These are phyloP conservation scores for Numida meleagris DNA, from an alignment of 2,113 vertebrate species.

Conservation along the genomic window DNA sequence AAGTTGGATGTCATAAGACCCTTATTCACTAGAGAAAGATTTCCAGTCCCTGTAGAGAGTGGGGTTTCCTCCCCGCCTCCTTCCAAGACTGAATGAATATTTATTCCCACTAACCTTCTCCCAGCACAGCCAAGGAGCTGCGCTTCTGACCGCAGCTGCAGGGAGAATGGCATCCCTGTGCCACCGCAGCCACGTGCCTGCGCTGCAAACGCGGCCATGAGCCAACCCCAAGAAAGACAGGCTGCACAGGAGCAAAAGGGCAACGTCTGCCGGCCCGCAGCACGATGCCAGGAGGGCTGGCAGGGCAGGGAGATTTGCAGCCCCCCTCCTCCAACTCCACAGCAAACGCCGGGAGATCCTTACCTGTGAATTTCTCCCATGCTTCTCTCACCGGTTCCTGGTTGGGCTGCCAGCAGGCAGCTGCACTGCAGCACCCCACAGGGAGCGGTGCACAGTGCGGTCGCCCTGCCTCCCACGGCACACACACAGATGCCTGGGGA, in stretches of 20 bases:
- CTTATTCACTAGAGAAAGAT: not conserved
- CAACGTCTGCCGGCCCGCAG: not conserved
- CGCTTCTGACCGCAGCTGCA: not conserved
- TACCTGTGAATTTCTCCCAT: not conserved
- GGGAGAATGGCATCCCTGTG: not conserved
- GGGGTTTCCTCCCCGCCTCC: not conserved
- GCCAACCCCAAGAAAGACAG: not conserved
- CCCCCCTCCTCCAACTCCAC: not conserved
- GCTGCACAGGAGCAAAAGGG: not conserved
- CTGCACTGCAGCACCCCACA: not conserved
- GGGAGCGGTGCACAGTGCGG: not conserved
- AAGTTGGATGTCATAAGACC: not conserved
- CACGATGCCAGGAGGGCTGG: rapidly evolving
- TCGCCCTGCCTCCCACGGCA: not conserved
- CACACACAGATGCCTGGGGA: not conserved
- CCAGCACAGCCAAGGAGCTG: not conserved
- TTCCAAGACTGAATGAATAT: not conserved
- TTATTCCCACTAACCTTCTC: not conserved
- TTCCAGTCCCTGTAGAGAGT: not conserved
- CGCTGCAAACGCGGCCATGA: rapidly evolving
- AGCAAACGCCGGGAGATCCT: not conserved
- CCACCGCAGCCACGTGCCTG: rapidly evolving
- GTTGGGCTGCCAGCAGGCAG: not conserved
- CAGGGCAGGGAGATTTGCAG: not conserved
- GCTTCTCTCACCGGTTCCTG: not conserved